Percentiles rank a stretch among this genome's conserved stretches.
Evolutionary conservation across 2,797 vertebrate species (phyloP).

Genomic region (Pipistrellus pipistrellus): DNA sequence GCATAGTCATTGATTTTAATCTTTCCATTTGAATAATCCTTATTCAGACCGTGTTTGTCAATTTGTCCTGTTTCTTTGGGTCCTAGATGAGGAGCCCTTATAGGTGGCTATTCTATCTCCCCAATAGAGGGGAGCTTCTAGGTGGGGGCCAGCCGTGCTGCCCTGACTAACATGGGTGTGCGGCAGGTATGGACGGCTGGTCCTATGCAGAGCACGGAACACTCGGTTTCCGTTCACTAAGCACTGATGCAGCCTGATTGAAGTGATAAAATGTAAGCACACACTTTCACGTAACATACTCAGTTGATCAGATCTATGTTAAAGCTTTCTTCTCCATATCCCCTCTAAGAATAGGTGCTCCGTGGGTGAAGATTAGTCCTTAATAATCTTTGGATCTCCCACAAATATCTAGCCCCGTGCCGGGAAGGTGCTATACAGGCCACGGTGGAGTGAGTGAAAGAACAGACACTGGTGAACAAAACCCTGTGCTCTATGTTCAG

Average conservation of each 20-base stretch:
- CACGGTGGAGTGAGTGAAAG: not conserved
- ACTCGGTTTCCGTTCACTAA: not conserved
- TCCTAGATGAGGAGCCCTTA: not conserved
- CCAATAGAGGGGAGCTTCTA: not conserved
- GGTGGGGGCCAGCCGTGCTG: fast-evolving
- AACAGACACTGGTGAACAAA: not conserved
- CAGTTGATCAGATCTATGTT: not conserved
- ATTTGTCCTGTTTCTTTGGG: not conserved
- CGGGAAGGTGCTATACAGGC: not conserved
- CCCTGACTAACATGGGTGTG: not conserved
- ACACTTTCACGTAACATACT: not conserved
- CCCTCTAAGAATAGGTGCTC: not conserved
- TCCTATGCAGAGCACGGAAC: not conserved
- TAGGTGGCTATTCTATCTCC: not conserved
- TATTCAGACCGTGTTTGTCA: not conserved
- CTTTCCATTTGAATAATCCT: not conserved
- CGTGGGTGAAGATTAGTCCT: not conserved
- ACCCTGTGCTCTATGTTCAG: not conserved
- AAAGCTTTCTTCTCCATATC: not conserved
- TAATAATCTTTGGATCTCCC: not conserved
- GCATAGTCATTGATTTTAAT: not conserved
- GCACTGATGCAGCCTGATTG: not conserved
- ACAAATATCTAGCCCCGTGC: not conserved
- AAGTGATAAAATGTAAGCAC: not conserved
- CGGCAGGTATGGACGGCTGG: not conserved